Evolutionary conservation across 2,113 vertebrate genomes (phyloP), one percentile per base, ranked within the genome.

Genomic region (Phylloscopus trochiloides): DNA sequence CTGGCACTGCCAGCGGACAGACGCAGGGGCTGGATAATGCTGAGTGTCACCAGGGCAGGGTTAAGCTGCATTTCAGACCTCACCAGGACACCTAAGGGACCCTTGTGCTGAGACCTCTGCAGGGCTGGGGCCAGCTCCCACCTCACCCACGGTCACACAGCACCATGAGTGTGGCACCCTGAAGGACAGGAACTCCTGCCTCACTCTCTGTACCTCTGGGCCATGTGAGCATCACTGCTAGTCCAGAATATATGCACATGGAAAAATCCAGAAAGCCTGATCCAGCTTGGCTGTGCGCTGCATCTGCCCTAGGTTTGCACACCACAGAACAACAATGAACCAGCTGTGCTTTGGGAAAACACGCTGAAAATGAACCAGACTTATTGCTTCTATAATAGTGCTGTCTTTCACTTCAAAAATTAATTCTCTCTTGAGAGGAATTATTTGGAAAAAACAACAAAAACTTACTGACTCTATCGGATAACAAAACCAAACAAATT

Each of bases 111-210:
- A 36, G 45, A 55, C 7, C 36, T 13, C 12, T 24, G 1, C 21
- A 5, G 47, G 17, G 80, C 38, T 58, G 34, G 36, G 50, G 26
- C 29, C n/a, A 40, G 47, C 59, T 59, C n/a, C 43, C 38, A 17
- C 24, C 17, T 20, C 31, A 40, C 21, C 31, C 38, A 16, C 0
- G 0, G 21, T 4, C 68, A 47, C 29, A 12, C 62, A 50, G 48
- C 40, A 14, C 22, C 2, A 0, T 0, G 3, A 34, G 6, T 9
- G 10, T 12, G 6, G 24, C 10, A 10, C 7, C 31, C 34, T 1
- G 2, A 2, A 4, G 58, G 70, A 59, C 32, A 51, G 34, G 6
- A 45, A 3, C 5, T 15, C 43, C 72, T 31, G n/a, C 68, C 14
- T 8, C 24, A 2, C 45, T 26, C 18, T 6, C 43, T 17, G 65